phyloP scores from a whole-genome alignment of 2,797 vertebrate species.

The Pantherophis vulpinus region DNA sequence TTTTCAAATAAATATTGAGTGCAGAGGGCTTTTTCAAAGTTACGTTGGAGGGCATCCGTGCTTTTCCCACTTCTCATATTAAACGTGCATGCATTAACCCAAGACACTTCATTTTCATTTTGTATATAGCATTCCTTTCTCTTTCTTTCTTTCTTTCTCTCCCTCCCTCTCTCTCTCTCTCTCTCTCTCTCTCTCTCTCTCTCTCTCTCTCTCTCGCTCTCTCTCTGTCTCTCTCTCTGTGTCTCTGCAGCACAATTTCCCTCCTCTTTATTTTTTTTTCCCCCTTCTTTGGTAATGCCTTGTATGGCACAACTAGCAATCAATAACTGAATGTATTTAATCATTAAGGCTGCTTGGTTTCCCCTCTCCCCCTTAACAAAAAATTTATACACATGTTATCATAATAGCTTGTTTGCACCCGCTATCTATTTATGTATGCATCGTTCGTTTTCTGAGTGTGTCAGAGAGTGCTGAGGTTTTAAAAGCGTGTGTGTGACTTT shows the following conservation, averaged over 20 bases:
- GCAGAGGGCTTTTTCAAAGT: constrained; percentile 76
- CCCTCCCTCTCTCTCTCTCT: accelerated
- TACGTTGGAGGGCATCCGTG: constrained; percentile 75
- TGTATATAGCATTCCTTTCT: constrained; percentile 70
- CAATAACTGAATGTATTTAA: constrained; percentile 80
- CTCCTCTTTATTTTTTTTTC: background rate
- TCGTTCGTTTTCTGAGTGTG: constrained; percentile 68
- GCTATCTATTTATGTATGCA: constrained; percentile 79
- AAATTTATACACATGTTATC: constrained; percentile 71
- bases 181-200: too few species aligned
- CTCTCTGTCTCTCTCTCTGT: constrained; percentile 15
- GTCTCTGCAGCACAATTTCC: constrained; percentile 76
- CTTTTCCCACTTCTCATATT: constrained; percentile 72
- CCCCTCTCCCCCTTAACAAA: constrained; percentile 63
- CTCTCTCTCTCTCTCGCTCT: constrained; percentile 47
- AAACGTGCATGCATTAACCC: constrained; percentile 77
- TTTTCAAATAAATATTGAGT: constrained; percentile 72
- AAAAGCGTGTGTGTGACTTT: constrained; percentile 48
- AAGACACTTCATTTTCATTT: constrained; percentile 67
- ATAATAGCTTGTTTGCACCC: constrained; percentile 76
- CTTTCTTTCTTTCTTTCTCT: constrained; percentile 69
- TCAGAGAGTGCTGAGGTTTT: constrained; percentile 68
- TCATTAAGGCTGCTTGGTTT: constrained; percentile 73
- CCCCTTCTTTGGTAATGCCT: constrained; percentile 59
- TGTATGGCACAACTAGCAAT: constrained; percentile 71